Conservation (phyloP, 2,113 vertebrate genomes). For the Neofelis nebulosa region DNA sequence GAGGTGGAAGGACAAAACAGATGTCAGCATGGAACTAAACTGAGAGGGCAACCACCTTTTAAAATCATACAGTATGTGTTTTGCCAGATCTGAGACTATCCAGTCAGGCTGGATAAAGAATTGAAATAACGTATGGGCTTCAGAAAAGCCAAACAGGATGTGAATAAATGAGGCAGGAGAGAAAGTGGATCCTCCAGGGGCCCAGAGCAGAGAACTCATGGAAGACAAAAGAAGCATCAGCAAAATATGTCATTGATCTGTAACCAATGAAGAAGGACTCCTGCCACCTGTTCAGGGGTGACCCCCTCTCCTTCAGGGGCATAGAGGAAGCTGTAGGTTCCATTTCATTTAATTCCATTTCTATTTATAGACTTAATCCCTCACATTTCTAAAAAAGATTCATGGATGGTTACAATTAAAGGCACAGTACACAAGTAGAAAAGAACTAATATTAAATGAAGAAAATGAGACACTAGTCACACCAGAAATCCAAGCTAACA, state of each 20-base stretch:
- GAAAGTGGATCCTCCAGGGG: not conserved
- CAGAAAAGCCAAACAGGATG: not conserved
- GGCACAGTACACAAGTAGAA: not conserved
- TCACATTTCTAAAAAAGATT: not conserved
- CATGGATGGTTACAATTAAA: not conserved
- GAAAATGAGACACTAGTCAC: not conserved
- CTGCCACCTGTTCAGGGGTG: not conserved
- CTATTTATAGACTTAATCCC: not conserved
- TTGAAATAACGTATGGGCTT: not conserved
- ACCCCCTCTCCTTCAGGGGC: not conserved
- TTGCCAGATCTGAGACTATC: not conserved
- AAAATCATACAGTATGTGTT: not conserved
- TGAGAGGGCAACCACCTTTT: not conserved
- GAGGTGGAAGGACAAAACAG: not conserved
- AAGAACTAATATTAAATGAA: not conserved
- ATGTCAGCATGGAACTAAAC: not conserved
- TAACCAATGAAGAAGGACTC: not conserved
- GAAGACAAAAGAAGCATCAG: not conserved
- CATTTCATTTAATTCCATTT: not conserved
- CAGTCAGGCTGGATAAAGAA: not conserved
- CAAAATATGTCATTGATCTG: not conserved
- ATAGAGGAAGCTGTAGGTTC: not conserved
- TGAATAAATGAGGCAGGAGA: not conserved
- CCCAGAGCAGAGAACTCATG: not conserved
- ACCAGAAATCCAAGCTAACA: not conserved